These are phyloP conservation scores for Agelaius tricolor DNA, from an alignment of 2,113 vertebrate species.

Conservation along the genomic window DNA sequence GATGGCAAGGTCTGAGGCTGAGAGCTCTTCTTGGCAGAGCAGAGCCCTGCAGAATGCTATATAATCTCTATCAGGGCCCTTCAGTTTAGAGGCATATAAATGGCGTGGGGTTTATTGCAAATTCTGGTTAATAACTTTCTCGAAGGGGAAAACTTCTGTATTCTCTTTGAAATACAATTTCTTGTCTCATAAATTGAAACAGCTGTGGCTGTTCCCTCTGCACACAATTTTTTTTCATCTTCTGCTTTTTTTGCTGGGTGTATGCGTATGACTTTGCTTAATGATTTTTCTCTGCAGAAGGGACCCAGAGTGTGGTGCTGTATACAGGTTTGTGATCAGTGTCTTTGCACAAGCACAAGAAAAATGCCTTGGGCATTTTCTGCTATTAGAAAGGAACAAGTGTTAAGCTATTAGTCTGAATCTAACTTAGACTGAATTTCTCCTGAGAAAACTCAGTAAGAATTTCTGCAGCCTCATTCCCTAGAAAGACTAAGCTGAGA, in stretches of 20 bases:
- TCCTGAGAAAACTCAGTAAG: slow-evolving; percentile 43
- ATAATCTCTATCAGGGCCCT: slow-evolving; percentile 4
- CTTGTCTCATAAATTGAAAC: slow-evolving; percentile 71
- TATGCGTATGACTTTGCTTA: slow-evolving; percentile 60
- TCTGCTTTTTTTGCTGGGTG: slow-evolving; percentile 26
- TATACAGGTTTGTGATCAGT: slow-evolving; percentile 53
- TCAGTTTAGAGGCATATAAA: slow-evolving; percentile 63
- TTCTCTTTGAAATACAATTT: slow-evolving; percentile 73
- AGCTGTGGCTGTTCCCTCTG: slow-evolving; percentile 32
- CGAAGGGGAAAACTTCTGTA: slow-evolving; percentile 51
- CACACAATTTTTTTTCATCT: slow-evolving; percentile 29
- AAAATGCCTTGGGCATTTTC: slow-evolving; percentile 66
- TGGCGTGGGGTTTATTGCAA: slow-evolving; percentile 46
- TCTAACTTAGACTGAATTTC: slow-evolving; percentile 61
- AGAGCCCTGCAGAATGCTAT: slow-evolving; percentile 11
- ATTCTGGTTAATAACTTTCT: slow-evolving; percentile 67
- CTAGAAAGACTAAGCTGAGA: slow-evolving; percentile 27
- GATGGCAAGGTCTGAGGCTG: neutral
- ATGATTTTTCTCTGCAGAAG: slow-evolving; percentile 65
- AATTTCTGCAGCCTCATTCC: slow-evolving; percentile 31
- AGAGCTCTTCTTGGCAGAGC: neutral
- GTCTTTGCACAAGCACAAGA: slow-evolving; percentile 56
- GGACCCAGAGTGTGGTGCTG: slow-evolving; percentile 26
- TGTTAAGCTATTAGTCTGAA: slow-evolving; percentile 63
- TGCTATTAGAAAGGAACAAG: slow-evolving; percentile 63